These are phyloP conservation scores for Platanista minor DNA, from an alignment of 2,113 vertebrate genomes.

Conservation along the genomic window DNA sequence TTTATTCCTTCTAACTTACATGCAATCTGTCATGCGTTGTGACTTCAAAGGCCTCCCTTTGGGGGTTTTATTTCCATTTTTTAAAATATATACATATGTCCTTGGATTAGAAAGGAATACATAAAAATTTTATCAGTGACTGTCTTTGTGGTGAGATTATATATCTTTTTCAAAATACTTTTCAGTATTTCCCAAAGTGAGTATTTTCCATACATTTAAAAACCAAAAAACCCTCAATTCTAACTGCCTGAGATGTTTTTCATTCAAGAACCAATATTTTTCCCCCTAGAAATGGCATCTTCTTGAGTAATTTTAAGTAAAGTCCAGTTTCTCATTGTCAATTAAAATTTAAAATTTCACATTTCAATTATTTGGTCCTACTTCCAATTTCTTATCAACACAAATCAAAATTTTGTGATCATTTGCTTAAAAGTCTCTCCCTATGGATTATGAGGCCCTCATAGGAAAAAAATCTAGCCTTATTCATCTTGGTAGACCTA, in stretches of 20 bases:
- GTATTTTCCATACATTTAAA: background rate
- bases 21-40: background rate
- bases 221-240: background rate
- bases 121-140: background rate
- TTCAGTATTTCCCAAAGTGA: background rate
- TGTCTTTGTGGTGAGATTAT: background rate
- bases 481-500: background rate
- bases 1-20: background rate
- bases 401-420: background rate
- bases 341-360: background rate
- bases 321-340: background rate
- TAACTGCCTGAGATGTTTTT: background rate
- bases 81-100: background rate
- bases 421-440: background rate
- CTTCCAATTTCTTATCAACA: background rate
- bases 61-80: background rate
- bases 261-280: background rate
- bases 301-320: background rate
- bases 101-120: background rate
- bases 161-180: background rate
- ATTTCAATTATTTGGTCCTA: background rate
- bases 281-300: background rate
- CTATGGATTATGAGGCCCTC: background rate
- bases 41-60: background rate
- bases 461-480: background rate